These are phyloP conservation scores for Melieria omissa DNA, from an alignment of 2,888 invertebrate species.

Conservation along the genomic window DNA sequence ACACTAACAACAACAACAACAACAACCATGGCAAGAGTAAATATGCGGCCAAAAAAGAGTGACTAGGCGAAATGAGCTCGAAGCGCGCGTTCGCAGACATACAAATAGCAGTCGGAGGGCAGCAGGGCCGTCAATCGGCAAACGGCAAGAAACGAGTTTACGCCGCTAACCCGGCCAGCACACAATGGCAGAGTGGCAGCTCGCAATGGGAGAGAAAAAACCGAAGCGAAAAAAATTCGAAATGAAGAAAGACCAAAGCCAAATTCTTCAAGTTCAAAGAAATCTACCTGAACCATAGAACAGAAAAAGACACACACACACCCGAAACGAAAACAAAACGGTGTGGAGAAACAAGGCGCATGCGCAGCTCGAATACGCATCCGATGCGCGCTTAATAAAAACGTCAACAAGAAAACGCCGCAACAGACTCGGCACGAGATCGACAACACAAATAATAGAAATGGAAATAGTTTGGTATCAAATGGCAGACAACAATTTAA, in stretches of 20 bases:
- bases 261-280: constrained; percentile 8
- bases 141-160: no score
- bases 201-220: neutral
- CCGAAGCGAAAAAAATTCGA: constrained; percentile 3
- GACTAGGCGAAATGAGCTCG: neutral
- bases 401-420: no score
- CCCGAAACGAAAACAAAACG: neutral
- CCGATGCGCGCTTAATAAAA: no score
- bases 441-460: no score
- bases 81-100: neutral
- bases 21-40: constrained; percentile 2
- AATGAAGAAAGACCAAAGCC: neutral
- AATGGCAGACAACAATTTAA: no score
- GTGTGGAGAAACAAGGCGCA: no score
- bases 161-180: no score
- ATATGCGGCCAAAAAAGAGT: neutral
- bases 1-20: constrained; percentile 14
- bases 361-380: no score
- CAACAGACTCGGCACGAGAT: no score
- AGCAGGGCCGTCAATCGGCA: neutral
- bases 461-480: no score
- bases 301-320: neutral
- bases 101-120: neutral
- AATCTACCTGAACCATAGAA: constrained; percentile 15
- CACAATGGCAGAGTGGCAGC: no score